Conservation (phyloP, 2,113 vertebrate genomes). For the Gadus macrocephalus region DNA sequence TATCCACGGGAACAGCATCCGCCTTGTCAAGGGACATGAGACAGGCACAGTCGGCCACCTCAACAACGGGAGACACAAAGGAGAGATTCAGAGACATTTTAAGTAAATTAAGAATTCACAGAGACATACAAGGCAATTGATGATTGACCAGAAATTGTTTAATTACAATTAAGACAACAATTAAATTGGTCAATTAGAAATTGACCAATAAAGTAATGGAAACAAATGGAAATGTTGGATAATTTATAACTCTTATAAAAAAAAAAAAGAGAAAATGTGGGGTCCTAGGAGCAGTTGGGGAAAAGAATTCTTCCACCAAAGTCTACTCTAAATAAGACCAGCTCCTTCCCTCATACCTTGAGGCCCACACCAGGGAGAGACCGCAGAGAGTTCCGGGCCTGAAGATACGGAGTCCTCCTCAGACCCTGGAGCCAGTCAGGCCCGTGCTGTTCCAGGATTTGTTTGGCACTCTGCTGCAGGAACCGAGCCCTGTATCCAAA, state of each 20-base stretch:
- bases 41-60: slow-evolving; percentile 97
- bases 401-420: slow-evolving; percentile 68
- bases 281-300: no score
- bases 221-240: no score
- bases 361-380: slow-evolving; percentile 85
- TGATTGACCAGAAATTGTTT: no score
- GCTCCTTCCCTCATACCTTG: slow-evolving; percentile 71
- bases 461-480: slow-evolving; percentile 77
- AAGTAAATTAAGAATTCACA: no score
- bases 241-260: no score
- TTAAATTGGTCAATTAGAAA: no score
- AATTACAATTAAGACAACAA: no score
- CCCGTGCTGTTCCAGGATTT: slow-evolving; percentile 71
- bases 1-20: slow-evolving; percentile 87
- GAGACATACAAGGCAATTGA: no score
- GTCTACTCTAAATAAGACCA: neutral
- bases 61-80: slow-evolving; percentile 8
- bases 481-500: slow-evolving; percentile 93
- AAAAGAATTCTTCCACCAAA: no score
- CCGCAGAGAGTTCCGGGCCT: slow-evolving; percentile 79
- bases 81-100: neutral
- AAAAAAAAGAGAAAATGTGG: no score
- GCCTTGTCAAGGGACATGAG: slow-evolving; percentile 90
- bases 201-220: no score
- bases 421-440: slow-evolving; percentile 77